Percentiles rank a stretch among this genome's conserved stretches.
Evolutionary conservation across 2,888 invertebrate species (phyloP).

Genomic region (Eledona agricola): DNA sequence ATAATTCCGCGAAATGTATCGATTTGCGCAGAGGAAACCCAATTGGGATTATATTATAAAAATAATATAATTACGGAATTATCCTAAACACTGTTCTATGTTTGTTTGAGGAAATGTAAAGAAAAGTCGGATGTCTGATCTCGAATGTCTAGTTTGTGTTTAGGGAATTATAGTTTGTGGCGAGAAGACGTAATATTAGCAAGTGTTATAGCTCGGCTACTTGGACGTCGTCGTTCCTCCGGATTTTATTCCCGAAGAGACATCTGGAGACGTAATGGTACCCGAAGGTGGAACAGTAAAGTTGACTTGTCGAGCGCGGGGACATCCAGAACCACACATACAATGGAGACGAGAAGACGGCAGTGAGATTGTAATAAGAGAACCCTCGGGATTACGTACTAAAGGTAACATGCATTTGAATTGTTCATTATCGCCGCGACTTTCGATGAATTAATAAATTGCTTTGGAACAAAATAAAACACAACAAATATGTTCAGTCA

Average conservation of each 20-base stretch:
- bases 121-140: constrained; percentile 28
- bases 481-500: constrained; percentile 9
- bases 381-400: constrained; percentile 66
- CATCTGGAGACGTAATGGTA: constrained; percentile 89
- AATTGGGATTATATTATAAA: too few species aligned
- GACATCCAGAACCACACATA: constrained; percentile 81
- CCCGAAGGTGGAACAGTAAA: constrained; percentile 81
- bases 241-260: constrained; percentile 87
- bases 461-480: not conserved
- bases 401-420: constrained; percentile 51
- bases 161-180: constrained; percentile 26
- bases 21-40: too few species aligned
- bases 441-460: constrained; percentile 7
- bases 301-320: constrained; percentile 76
- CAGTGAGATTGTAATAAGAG: constrained; percentile 79
- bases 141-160: constrained; percentile 24
- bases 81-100: too few species aligned
- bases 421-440: constrained; percentile 9
- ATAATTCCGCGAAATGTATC: too few species aligned
- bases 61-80: too few species aligned
- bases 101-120: constrained; percentile 22
- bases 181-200: constrained; percentile 33
- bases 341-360: constrained; percentile 88
- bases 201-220: constrained; percentile 75
- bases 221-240: constrained; percentile 90